Evolutionary conservation across 2,888 invertebrate genomes (phyloP).

Genomic region (Melieria omissa): DNA sequence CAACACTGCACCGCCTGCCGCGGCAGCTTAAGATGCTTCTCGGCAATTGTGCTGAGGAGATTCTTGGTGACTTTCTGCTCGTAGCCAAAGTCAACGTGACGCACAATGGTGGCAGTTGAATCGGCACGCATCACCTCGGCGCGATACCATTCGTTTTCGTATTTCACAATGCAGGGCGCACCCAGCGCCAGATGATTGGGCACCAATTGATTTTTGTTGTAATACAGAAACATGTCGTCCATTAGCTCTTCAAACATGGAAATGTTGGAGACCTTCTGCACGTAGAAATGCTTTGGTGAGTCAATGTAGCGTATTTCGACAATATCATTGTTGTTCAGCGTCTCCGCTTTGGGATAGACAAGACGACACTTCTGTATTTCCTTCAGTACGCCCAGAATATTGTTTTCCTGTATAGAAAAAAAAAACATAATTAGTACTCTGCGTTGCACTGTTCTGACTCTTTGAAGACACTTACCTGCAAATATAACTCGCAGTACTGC

Average conservation of each 20-base stretch:
- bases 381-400: constrained; percentile 57
- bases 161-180: constrained; percentile 82
- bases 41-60: constrained; percentile 73
- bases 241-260: constrained; percentile 74
- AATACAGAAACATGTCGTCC: constrained; percentile 74
- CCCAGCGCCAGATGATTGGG: constrained; percentile 69
- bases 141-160: constrained; percentile 89
- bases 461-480: constrained; percentile 55
- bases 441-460: constrained; percentile 41
- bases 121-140: constrained; percentile 78
- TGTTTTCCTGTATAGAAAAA: constrained; percentile 48
- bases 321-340: constrained; percentile 56
- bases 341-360: constrained; percentile 57
- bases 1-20: constrained; percentile 83
- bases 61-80: constrained; percentile 78
- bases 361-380: constrained; percentile 57
- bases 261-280: constrained; percentile 75
- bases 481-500: constrained; percentile 79
- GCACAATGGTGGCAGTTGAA: constrained; percentile 74
- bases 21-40: constrained; percentile 73
- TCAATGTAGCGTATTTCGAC: constrained; percentile 66
- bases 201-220: constrained; percentile 69
- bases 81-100: constrained; percentile 96
- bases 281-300: constrained; percentile 78
- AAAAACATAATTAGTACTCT: constrained; percentile 48